Evolutionary conservation across 35 echinoderm and acorn worm genomes (phyloP), one percentile per base, ranked within the genome.

Genomic region (Ophiothrix spiculata): DNA sequence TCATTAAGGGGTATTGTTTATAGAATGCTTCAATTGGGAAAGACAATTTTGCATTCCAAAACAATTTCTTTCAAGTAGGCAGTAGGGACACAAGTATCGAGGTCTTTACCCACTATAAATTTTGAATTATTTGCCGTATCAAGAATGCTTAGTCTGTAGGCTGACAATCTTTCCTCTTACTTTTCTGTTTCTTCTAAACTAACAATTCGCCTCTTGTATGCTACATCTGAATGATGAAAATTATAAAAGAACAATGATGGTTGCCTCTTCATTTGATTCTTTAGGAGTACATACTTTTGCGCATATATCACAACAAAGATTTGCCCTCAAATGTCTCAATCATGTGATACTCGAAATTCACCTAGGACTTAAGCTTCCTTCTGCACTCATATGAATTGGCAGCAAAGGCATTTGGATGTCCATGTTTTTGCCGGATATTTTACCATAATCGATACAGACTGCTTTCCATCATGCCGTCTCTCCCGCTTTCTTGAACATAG

Each of bases 401-500:
- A 8, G 21, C 45, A 54, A 11, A 54, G 45, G 8, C 21, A 21
- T 21, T 54, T 21, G 8, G 8, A 8, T 8, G 45, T 54, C 21
- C 45, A 11, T 8, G 45, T 54, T 76, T 28, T 23, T 31, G 11
- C 56, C n/a, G 82, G 46, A 54, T 87, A 87, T 11, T 3, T 78
- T 12, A 87, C 19, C 4, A 87, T 36, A 28, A 80, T 39, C 4
- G 79, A 74, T 37, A 42, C 3, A 33, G 31, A 39, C 46, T 90
- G 80, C 35, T 35, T 75, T 21, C 39, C 69, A 84, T 77, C 77
- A 11, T 76, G 17, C 86, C 86, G 37, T 19, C 32, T 35, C 86
- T 79, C 21, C 86, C 86, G 37, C 75, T 54, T 80, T 79, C 41
- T 64, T 87, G 77, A 78, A 79, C 33, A 87, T 84, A 84, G 31